phyloP scores from a whole-genome alignment of 2,888 invertebrate genomes.

The Ceriagrion tenellum region DNA sequence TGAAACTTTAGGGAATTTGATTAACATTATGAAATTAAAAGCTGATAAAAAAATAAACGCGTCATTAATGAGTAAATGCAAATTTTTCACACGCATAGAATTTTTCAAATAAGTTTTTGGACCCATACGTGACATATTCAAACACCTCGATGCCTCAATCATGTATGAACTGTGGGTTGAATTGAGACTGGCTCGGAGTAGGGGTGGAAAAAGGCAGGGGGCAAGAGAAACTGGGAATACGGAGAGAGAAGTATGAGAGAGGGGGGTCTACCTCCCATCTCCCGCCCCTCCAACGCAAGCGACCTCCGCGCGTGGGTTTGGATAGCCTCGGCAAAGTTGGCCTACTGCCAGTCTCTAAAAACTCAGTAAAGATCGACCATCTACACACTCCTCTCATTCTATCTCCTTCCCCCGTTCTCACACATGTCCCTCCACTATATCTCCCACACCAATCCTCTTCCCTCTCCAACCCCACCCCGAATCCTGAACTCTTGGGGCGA shows the following conservation, averaged over 20 bases:
- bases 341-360: constrained; percentile 58
- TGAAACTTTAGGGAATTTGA: too few species aligned
- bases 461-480: too few species aligned
- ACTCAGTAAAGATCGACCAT: constrained; percentile 43
- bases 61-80: too few species aligned
- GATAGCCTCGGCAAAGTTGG: constrained; percentile 55
- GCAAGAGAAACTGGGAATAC: not conserved
- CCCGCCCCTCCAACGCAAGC: not conserved
- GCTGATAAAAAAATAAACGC: too few species aligned
- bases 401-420: not conserved
- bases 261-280: not conserved
- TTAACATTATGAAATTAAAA: too few species aligned
- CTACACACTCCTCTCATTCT: not conserved
- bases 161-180: not conserved
- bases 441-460: not conserved
- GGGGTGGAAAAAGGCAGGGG: not conserved
- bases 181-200: not conserved
- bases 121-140: too few species aligned
- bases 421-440: not conserved
- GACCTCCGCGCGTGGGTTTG: constrained; percentile 50
- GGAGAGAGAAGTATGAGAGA: not conserved
- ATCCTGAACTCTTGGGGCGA: not conserved
- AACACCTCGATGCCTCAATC: too few species aligned
- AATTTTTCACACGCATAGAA: not conserved
- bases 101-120: too few species aligned